Evolutionary conservation across 1,140 invertebrate species (phyloP), one percentile per base, ranked within the genome.

Genomic region (Tetranychus cinnabarinus): DNA sequence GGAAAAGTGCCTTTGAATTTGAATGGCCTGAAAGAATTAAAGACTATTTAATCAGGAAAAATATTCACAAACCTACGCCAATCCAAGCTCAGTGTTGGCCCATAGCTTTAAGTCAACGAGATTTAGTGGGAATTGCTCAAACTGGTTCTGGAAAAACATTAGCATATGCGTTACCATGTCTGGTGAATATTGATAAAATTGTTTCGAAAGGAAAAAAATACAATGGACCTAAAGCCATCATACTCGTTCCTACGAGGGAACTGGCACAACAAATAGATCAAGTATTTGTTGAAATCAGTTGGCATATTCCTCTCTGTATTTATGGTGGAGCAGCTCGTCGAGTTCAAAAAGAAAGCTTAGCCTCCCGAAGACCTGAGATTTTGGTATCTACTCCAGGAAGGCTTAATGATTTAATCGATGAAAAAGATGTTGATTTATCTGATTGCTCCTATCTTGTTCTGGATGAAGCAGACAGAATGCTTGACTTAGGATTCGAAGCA

Each of bases 191-290:
- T 36, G 70, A 71, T 50, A n/a, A 13, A 23, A 42, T 90, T 86
- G 33, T 68, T 70, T 54, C 61, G 73, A 45, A 64, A 70, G 58
- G 62, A 65, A 58, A 70, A 72, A 61, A 23, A 61, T 39, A 55
- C 12, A 7, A 56, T 31, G 46, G 45, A 23, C 62, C 61, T 6
- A 62, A 72, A 68, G 72, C 70, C 61, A 66, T 79, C n/a, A 74
- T 99, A 69, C 77, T 99, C 69, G 92, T 95, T 1, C 96, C 96
- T 2, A 98, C 96, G 50, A 82, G 95, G 74, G 96, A 99, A 72
- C 81, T 99, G 74, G 96, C 96, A 0, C 92, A 97, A 71, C 96
- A 99, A 75, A 99, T 99, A 67, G 91, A 98, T 75, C 90, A 97
- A 74, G 96, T 98, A 74, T 88, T 89, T 1, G 84, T 84, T 61